Evolutionary conservation across 30 jellyfish, hydroid and myxozoan genomes (phyloP), one percentile per base, ranked within the genome.

Genomic region (Nemopilema nomurai): DNA sequence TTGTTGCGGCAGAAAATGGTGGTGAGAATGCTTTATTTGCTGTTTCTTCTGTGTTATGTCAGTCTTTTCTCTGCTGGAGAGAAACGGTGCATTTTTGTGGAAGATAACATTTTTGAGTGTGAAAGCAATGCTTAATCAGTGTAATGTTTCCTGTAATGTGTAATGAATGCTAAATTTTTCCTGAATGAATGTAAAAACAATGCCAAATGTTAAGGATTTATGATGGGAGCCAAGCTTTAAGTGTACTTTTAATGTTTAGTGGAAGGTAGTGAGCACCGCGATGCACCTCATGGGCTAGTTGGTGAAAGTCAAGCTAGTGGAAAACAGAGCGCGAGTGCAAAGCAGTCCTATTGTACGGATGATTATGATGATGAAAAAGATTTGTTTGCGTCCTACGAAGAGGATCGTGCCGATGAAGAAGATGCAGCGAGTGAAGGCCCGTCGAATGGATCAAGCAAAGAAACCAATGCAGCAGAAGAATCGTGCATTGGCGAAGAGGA

Each of bases 351-450:
- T 19, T 63, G 29, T n/a, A 6, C 20, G 7, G 83, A 73, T 18
- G 90, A 81, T 29, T 69, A 81, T 66, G 89, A 81, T 29, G 78
- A 81, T 66, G 89, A 83, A 28, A 22, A 67, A 30, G 86, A 83
- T 28, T 51, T 83, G 49, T 83, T 83, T 71, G 91, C 91, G 13
- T 83, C 84, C 7, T 85, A 76, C 26, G 86, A 51, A n/a, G 65
- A 62, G 28, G 51, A 53, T 65, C 67, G 51, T 50, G 6, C 1
- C 30, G 53, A 67, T 17, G 67, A 71, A 31, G 91, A 66, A 33
- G 75, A 63, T 79, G 57, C 57, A 3, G 57, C 57, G 9, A 6
- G 13, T 41, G 57, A 41, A 41, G 57, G n/a, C n/a, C n/a, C n/a
- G n/a, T n/a, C n/a, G n/a, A n/a, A n/a, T n/a, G n/a, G n/a, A n/a